Conservation (phyloP, 2,113 vertebrate genomes). For the Grallaria varia region DNA sequence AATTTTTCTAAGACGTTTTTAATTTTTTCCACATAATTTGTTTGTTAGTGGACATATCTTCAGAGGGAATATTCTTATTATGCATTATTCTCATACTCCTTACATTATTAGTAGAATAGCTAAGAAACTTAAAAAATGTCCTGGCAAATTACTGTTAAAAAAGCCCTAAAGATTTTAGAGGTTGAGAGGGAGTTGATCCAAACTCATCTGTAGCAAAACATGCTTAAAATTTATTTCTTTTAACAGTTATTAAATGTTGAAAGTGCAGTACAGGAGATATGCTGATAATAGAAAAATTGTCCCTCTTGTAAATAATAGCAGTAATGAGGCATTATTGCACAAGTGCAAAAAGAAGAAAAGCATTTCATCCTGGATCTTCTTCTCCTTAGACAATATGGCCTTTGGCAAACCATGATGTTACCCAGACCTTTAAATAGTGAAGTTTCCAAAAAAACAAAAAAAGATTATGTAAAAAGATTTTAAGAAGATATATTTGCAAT, state of each 20-base stretch:
- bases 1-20: conserved; percentile 2
- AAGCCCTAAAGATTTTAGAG: neutral
- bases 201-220: neutral
- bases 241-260: neutral
- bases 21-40: neutral
- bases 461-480: conserved; percentile 38
- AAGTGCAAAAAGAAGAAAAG: neutral
- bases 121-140: neutral
- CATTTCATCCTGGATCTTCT: neutral
- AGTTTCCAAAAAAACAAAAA: conserved; percentile 41
- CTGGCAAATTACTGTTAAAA: neutral
- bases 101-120: neutral
- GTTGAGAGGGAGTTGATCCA: neutral
- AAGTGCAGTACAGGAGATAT: neutral
- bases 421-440: conserved; percentile 20
- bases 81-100: neutral
- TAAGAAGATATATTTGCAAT: conserved; percentile 46
- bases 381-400: neutral
- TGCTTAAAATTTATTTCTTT: conserved; percentile 1
- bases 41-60: neutral
- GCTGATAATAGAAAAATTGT: neutral
- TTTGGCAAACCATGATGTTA: conserved; percentile 25
- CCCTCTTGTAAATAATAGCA: neutral
- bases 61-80: neutral
- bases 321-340: neutral